These are phyloP conservation scores for Ctenoplectra terminalis DNA, from an alignment of 1,140 invertebrate species.

Conservation along the genomic window DNA sequence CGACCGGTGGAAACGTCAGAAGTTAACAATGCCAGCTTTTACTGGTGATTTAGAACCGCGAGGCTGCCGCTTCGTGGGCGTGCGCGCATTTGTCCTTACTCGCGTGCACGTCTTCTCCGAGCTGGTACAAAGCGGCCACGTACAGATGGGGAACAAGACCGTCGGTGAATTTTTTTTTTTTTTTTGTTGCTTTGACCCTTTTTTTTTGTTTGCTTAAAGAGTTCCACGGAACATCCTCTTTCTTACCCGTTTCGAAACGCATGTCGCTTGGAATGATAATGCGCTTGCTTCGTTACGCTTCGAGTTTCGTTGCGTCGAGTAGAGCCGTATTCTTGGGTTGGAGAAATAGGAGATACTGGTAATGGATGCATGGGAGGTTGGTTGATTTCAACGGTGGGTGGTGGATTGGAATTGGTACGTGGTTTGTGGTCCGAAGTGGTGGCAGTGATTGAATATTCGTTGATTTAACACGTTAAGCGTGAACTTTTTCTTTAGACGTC, in stretches of 20 bases:
- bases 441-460: too few species aligned
- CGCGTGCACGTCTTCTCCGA: constrained; percentile 28
- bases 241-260: constrained; percentile 26
- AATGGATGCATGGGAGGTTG: not conserved
- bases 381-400: not conserved
- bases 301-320: constrained; percentile 16
- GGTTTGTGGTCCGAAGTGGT: too few species aligned
- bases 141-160: constrained; percentile 42
- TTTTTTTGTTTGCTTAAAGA: not conserved
- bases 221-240: not conserved
- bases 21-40: constrained; percentile 55
- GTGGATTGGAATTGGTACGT: too few species aligned
- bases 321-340: not conserved
- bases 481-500: too few species aligned
- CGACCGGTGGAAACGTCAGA: constrained; percentile 44
- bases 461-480: too few species aligned
- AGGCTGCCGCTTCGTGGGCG: constrained; percentile 44
- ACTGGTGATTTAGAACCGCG: constrained; percentile 43
- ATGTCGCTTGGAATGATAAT: constrained; percentile 35
- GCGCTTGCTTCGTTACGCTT: constrained; percentile 30
- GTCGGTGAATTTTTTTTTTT: not conserved
- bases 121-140: constrained; percentile 26
- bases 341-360: not conserved
- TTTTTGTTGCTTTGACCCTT: not conserved
- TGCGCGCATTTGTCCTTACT: constrained; percentile 51